These are phyloP conservation scores for Carcharodon carcharias DNA, from an alignment of 2,797 vertebrate genomes.

Conservation along the genomic window DNA sequence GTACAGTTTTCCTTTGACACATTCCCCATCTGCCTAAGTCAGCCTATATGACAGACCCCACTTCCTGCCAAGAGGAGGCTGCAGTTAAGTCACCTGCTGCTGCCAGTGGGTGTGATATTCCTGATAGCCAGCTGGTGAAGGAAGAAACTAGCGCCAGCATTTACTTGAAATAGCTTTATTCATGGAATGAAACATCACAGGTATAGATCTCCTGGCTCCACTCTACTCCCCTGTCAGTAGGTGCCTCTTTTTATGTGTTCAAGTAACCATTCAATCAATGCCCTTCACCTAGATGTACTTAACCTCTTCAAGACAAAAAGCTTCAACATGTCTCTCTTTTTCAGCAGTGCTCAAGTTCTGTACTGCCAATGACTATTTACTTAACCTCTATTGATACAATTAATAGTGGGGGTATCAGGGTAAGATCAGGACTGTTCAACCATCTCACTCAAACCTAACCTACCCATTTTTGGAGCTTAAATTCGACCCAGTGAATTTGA, in stretches of 20 bases:
- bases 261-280: not conserved
- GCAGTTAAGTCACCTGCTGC: not conserved
- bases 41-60: not conserved
- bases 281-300: not conserved
- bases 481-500: not conserved
- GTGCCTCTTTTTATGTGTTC: not conserved
- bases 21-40: not conserved
- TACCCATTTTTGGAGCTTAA: not conserved
- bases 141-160: too few species aligned
- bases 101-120: not conserved
- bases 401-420: not conserved
- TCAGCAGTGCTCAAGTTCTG: too few species aligned
- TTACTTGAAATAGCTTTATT: too few species aligned
- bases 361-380: too few species aligned
- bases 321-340: too few species aligned
- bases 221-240: too few species aligned
- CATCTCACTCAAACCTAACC: not conserved
- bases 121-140: too few species aligned
- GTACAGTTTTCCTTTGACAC: too few species aligned
- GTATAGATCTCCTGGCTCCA: too few species aligned
- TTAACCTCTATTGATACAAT: not conserved
- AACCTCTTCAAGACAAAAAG: not conserved
- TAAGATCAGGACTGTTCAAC: not conserved
- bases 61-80: not conserved
- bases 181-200: too few species aligned